Evolutionary conservation across 2,888 invertebrate species (phyloP).

Genomic region (Sinelater perroti): DNA sequence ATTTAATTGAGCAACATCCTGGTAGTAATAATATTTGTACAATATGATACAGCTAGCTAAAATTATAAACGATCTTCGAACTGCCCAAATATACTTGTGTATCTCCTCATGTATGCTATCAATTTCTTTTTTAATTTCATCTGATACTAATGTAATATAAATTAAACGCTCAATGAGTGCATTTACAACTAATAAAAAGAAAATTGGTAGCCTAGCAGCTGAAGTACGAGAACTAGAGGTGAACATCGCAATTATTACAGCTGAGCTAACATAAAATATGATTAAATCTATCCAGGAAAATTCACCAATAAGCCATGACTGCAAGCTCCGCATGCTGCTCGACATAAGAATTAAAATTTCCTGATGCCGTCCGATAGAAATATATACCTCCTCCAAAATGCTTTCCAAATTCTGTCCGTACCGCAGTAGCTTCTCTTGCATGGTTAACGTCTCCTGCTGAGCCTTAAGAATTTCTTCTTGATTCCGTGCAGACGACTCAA

Average conservation of each 20-base stretch:
- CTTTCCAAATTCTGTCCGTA: conserved; percentile 64
- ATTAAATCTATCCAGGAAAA: conserved; percentile 71
- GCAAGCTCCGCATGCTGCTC: conserved; percentile 65
- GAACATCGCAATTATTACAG: conserved; percentile 64
- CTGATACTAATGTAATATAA: conserved; percentile 44
- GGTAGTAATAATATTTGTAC: conserved; percentile 55
- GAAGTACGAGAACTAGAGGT: conserved; percentile 66
- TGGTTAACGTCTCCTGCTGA: conserved; percentile 61
- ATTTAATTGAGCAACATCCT: conserved; percentile 60
- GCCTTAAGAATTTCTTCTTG: conserved; percentile 61
- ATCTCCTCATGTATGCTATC: conserved; percentile 55
- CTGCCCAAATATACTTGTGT: conserved; percentile 60
- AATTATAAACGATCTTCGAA: conserved; percentile 58
- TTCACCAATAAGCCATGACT: conserved; percentile 70
- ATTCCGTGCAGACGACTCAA: conserved; percentile 60
- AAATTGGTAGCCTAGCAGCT: conserved; percentile 66
- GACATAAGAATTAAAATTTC: conserved; percentile 66
- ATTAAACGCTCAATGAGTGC: conserved; percentile 62
- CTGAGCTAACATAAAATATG: conserved; percentile 65
- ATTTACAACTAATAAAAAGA: conserved; percentile 63
- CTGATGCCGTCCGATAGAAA: conserved; percentile 65
- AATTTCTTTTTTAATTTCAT: conserved; percentile 43
- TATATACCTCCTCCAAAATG: conserved; percentile 63
- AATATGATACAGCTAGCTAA: conserved; percentile 54
- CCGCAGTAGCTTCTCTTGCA: conserved; percentile 63